Percentiles rank a stretch among this genome's conserved stretches.
Conservation (phyloP, 2,113 vertebrate genomes). For the Nesoenas mayeri region DNA sequence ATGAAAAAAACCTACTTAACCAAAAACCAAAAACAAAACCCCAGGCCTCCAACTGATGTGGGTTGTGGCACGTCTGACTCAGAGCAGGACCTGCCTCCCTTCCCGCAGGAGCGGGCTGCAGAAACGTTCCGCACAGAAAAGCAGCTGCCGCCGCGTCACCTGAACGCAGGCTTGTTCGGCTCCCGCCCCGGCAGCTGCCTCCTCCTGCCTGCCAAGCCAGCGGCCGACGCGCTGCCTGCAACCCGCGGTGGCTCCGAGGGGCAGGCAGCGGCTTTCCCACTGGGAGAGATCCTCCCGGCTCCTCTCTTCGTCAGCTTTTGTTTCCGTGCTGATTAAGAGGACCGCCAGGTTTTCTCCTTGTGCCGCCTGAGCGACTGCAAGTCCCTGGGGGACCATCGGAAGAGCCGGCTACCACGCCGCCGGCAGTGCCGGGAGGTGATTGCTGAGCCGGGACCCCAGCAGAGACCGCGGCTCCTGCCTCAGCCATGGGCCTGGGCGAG, state of each 20-base stretch:
- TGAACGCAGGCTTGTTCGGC: neutral
- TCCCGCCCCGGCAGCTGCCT: neutral
- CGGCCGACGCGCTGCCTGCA: rapidly evolving
- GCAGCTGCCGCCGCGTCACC: slow-evolving; percentile 11
- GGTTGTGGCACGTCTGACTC: slow-evolving; percentile 26
- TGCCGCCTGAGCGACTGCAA: rapidly evolving
- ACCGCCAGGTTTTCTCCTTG: neutral
- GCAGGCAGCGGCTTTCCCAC: neutral
- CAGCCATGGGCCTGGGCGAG: rapidly evolving
- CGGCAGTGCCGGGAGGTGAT: neutral
- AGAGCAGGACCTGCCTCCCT: slow-evolving; percentile 1
- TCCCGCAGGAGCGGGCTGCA: neutral
- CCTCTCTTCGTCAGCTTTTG: neutral
- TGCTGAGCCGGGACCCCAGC: neutral
- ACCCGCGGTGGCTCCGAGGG: neutral
- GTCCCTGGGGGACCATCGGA: neutral
- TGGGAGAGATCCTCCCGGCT: neutral
- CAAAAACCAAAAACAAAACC: neutral
- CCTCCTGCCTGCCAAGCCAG: slow-evolving; percentile 3
- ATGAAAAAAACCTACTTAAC: neutral
- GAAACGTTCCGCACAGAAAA: neutral
- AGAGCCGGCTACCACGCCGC: neutral
- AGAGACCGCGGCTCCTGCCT: rapidly evolving
- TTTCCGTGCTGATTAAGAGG: neutral
- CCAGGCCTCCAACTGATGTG: neutral